Evolutionary conservation across 2,797 vertebrate species (phyloP).

Genomic region (Gorsachius magnificus): DNA sequence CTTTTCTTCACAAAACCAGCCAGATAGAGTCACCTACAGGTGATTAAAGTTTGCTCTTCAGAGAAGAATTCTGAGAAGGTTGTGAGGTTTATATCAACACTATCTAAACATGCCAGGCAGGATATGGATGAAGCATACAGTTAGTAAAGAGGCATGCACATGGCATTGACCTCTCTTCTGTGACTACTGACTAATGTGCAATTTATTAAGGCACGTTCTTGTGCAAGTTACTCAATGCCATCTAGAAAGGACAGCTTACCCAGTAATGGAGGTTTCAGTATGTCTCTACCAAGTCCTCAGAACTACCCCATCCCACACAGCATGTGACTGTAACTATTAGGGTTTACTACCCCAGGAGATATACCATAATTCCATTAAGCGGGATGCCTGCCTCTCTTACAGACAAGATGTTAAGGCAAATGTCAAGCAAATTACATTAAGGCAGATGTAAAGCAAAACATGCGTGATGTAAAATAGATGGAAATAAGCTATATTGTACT

Average conservation of each 20-base stretch:
- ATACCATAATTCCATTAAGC: neutral
- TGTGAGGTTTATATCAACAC: neutral
- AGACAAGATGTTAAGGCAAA: neutral
- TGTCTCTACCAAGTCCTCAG: neutral
- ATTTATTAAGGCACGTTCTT: neutral
- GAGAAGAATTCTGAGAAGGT: neutral
- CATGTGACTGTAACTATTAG: accelerated
- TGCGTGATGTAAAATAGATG: neutral
- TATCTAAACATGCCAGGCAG: neutral
- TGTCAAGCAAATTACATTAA: neutral
- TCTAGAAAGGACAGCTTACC: neutral
- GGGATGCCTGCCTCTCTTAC: neutral
- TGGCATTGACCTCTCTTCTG: neutral
- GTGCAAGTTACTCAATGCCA: neutral
- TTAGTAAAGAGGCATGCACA: accelerated
- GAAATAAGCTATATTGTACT: neutral
- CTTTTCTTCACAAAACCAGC: neutral
- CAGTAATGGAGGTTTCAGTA: neutral
- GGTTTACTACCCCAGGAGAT: neutral
- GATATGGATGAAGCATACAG: accelerated
- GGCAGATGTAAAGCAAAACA: neutral
- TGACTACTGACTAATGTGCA: neutral
- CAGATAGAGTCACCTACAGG: neutral
- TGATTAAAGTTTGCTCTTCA: neutral
- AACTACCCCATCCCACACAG: neutral